phyloP scores from a whole-genome alignment of 2,888 invertebrate genomes.

The Sinodicranocentrus sp. region DNA sequence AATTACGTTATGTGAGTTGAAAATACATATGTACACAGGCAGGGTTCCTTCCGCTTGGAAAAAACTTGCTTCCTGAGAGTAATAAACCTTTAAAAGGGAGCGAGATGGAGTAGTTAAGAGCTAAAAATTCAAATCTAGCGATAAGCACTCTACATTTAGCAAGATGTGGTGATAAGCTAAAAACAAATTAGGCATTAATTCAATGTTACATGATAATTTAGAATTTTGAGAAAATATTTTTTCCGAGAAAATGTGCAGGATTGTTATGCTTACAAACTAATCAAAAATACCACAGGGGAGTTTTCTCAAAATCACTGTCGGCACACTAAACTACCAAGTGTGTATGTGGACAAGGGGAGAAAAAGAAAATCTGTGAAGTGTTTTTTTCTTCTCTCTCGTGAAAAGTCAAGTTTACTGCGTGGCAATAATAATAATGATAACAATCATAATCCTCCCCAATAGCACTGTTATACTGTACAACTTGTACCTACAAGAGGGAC shows the following conservation, averaged over 20 bases:
- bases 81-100: not conserved
- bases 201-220: conserved; percentile 19
- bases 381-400: conserved; percentile 1
- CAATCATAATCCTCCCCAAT: conserved; percentile 55
- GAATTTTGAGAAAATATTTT: not conserved
- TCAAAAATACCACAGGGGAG: too few species aligned
- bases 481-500: not conserved
- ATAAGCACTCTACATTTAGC: too few species aligned
- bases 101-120: not conserved
- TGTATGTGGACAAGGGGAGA: too few species aligned
- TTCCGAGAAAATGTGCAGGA: too few species aligned
- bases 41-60: too few species aligned
- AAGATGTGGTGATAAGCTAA: not conserved
- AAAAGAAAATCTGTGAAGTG: conserved; percentile 6
- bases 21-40: too few species aligned
- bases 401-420: conserved; percentile 12
- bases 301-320: too few species aligned
- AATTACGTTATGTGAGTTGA: too few species aligned
- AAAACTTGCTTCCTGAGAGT: too few species aligned
- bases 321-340: too few species aligned
- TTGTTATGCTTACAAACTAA: too few species aligned
- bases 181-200: conserved; percentile 28
- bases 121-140: too few species aligned
- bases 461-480: not conserved
- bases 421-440: conserved; percentile 53